phyloP scores from a whole-genome alignment of 2,113 vertebrate species.

The Aegotheles bennettii region DNA sequence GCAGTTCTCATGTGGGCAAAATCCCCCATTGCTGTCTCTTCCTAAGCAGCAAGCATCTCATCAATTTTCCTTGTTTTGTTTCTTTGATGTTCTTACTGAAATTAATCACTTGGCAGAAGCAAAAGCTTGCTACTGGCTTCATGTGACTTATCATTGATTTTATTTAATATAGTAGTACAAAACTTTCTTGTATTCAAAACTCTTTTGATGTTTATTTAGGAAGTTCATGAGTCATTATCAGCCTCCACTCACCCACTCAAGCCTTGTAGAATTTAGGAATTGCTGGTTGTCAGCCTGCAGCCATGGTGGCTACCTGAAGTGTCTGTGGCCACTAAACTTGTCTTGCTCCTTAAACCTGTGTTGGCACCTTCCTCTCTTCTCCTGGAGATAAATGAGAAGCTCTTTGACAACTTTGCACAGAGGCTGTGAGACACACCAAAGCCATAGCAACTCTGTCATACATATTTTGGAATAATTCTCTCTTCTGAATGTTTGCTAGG shows the following conservation, averaged over 20 bases:
- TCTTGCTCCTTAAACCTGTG: not conserved
- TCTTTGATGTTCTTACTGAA: slow-evolving; percentile 3
- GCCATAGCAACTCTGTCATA: accelerated
- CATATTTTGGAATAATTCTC: not conserved
- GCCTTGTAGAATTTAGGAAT: accelerated
- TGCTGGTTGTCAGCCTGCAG: not conserved
- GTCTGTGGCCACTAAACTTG: not conserved
- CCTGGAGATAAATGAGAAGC: not conserved
- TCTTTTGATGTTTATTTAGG: not conserved
- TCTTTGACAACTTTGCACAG: not conserved
- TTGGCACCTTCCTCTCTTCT: not conserved
- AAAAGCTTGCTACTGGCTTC: not conserved
- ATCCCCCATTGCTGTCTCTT: not conserved
- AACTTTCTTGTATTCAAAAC: not conserved
- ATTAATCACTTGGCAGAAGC: slow-evolving; percentile 22
- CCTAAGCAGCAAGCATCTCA: not conserved
- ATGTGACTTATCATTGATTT: not conserved
- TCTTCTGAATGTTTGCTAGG: not conserved
- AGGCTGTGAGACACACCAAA: not conserved
- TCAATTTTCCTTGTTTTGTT: not conserved
- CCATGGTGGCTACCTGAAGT: not conserved
- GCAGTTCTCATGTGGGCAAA: not conserved
- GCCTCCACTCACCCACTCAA: accelerated
- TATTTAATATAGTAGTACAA: not conserved
- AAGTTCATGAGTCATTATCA: not conserved